These are phyloP conservation scores for Protobothrops mucrosquamatus DNA, from an alignment of 2,113 vertebrate genomes.

Conservation along the genomic window DNA sequence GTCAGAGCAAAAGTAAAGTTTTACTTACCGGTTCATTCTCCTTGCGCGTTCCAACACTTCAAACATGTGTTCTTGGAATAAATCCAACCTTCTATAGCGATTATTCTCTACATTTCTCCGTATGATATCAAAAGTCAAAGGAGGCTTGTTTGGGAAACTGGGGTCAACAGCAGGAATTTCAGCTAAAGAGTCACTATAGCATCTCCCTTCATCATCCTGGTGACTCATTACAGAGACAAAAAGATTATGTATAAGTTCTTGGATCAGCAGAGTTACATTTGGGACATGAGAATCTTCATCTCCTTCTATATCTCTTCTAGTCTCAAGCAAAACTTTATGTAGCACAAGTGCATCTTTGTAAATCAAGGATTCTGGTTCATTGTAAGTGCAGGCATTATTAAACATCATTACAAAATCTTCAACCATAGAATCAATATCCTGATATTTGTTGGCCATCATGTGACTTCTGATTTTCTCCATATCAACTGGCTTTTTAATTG, in stretches of 20 bases:
- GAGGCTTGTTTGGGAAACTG: constrained; percentile 80
- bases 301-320: constrained; percentile 89
- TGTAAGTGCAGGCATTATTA: constrained; percentile 98
- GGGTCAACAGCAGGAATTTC: constrained; percentile 91
- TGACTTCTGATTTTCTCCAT: constrained; percentile 98
- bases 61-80: constrained; percentile 99
- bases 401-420: constrained; percentile 99
- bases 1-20: background rate
- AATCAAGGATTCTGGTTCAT: constrained; percentile 95
- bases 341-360: constrained; percentile 95
- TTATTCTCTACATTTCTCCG: constrained; percentile 90
- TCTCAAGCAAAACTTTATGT: constrained; percentile 92
- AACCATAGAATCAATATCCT: constrained; percentile 96
- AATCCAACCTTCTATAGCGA: constrained; percentile 88
- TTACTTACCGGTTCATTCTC: constrained; percentile 86
- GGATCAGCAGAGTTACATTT: constrained; percentile 92
- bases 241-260: constrained; percentile 95
- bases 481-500: constrained; percentile 96
- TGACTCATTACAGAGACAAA: constrained; percentile 97
- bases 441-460: constrained; percentile 98
- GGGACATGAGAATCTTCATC: constrained; percentile 93
- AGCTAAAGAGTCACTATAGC: constrained; percentile 96
- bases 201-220: constrained; percentile 97
- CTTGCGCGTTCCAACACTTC: constrained; percentile 95
- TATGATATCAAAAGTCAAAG: constrained; percentile 93